phyloP scores from a whole-genome alignment of 2,113 vertebrate species.

The Maccullochella peelii region DNA sequence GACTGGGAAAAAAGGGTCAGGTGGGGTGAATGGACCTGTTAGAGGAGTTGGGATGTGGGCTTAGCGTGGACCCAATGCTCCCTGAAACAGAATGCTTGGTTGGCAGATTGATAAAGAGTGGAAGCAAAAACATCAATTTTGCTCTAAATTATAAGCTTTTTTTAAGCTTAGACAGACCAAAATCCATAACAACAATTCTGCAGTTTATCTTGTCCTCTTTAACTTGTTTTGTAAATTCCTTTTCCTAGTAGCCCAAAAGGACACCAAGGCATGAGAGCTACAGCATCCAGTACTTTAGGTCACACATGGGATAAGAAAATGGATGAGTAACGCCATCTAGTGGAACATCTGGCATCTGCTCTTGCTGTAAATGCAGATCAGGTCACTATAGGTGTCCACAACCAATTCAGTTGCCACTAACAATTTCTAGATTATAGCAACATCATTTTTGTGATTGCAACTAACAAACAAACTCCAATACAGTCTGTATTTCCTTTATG shows the following conservation, averaged over 20 bases:
- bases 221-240: constrained; percentile 13
- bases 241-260: background rate
- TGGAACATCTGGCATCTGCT: constrained; percentile 17
- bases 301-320: background rate
- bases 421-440: background rate
- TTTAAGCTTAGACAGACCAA: background rate
- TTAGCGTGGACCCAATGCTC: constrained; percentile 33
- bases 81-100: background rate
- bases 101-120: background rate
- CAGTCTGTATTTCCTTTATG: background rate
- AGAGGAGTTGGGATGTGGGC: constrained; percentile 37
- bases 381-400: background rate
- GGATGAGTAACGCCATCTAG: constrained; percentile 63
- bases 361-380: background rate
- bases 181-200: background rate
- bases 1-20: constrained; percentile 71
- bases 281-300: constrained; percentile 16
- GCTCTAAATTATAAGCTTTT: background rate
- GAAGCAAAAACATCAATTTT: background rate
- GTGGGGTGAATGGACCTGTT: constrained; percentile 56
- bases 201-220: background rate
- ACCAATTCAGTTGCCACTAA: background rate
- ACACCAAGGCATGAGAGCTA: constrained; percentile 20
- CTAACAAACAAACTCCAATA: background rate
- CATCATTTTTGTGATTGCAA: background rate